Percentiles rank a stretch among this genome's conserved stretches.
phyloP scores from a whole-genome alignment of 2,888 invertebrate species.

The Muscina levida region DNA sequence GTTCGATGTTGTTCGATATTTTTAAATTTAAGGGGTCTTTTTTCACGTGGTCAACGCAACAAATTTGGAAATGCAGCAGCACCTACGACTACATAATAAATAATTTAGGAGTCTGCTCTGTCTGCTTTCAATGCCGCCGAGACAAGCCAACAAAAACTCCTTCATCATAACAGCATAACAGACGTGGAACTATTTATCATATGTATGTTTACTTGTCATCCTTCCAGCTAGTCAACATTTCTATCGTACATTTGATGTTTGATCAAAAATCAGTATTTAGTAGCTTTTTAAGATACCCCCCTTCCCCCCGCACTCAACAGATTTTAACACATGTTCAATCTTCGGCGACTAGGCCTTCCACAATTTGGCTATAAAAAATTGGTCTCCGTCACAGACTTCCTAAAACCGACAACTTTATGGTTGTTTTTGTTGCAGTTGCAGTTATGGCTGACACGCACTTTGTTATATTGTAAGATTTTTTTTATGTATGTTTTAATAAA shows the following conservation, averaged over 20 bases:
- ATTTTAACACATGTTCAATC: constrained; percentile 58
- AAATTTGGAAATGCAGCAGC: constrained; percentile 23
- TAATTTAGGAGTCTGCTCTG: neutral
- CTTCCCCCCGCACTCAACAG: constrained; percentile 43
- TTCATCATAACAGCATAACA: neutral
- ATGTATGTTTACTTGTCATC: neutral
- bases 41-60: constrained; percentile 21
- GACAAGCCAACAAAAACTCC: constrained; percentile 7
- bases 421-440: too few species aligned
- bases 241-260: too few species aligned
- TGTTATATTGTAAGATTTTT: neutral
- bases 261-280: constrained; percentile 47
- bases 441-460: too few species aligned
- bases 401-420: too few species aligned
- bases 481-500: constrained; percentile 51
- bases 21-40: neutral
- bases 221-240: too few species aligned
- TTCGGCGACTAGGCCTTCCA: too few species aligned
- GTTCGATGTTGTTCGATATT: neutral
- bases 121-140: neutral
- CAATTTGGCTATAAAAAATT: too few species aligned
- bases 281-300: constrained; percentile 40
- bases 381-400: too few species aligned
- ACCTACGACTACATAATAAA: neutral
- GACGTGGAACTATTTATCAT: constrained; percentile 52